Base-by-base conservation (phyloP, 2,888 invertebrate genomes). In the Esperia sulphurella region DNA sequence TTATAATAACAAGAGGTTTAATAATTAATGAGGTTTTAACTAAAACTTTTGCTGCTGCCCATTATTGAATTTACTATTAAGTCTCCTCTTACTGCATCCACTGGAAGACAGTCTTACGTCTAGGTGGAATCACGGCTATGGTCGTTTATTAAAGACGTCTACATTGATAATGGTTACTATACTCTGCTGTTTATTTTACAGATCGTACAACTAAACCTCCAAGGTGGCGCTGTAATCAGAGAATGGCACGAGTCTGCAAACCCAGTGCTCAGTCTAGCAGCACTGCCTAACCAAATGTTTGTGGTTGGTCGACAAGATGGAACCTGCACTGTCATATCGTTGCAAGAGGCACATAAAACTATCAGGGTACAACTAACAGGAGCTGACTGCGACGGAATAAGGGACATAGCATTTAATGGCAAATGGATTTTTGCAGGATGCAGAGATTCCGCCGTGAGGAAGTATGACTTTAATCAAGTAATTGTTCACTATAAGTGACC, bases 311-410 rank as follows among this genome's bases (percentile, higher is more conserved):
- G 92, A 52, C 91, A 92, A 78, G 93, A 94, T 66, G 94, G 94
- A 0, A 91, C 91, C 0, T 92, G 93, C 60, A 90, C 91, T 38
- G 89, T 90, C 8, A 68, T 91, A 33, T 90, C 90, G 12, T 61
- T 90, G 46, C 74, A 83, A 50, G 78, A 83, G 39, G 63, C 75
- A 13, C 75, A 77, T 46, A 63, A 56, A 35, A 46, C 63, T 45
- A 63, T 73, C 3, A 71, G 84, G 50, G 79, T 92, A 0, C 92
- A 92, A 51, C 74, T 94, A n/a, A 93, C 93, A 7, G 95, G 95
- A 0, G 86, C 94, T 0, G 93, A 94, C 63, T 93, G 91, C 72
- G 94, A 95, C 63, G 93, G 94, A 0, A 89, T 95, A 12, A 91
- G 94, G 68, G 91, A 91, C 58, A 74, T 94, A 29, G 79, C 90